These are phyloP conservation scores for Apotomis capreana DNA, from an alignment of 2,888 invertebrate species.

Conservation along the genomic window DNA sequence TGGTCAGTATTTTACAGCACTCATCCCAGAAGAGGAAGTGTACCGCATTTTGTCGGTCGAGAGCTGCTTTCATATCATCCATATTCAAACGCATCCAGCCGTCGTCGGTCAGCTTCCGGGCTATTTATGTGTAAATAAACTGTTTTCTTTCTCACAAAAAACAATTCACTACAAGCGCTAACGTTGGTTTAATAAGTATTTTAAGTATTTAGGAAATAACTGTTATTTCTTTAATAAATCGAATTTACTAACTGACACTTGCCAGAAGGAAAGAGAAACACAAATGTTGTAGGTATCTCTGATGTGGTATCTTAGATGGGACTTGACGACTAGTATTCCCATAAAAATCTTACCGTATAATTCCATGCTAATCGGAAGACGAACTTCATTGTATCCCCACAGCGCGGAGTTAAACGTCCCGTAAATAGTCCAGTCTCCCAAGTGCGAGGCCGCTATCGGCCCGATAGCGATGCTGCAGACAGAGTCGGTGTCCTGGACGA, in stretches of 20 bases:
- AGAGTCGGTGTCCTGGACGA: constrained; percentile 19
- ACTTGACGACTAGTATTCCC: neutral
- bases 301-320: no score
- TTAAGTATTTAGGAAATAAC: no score
- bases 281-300: neutral
- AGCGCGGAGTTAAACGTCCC: constrained; percentile 29
- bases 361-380: constrained; percentile 35
- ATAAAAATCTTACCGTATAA: constrained; percentile 37
- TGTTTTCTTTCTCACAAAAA: neutral
- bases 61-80: neutral
- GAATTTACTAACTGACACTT: no score
- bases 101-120: neutral
- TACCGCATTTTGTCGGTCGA: neutral
- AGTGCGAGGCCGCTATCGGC: constrained; percentile 27
- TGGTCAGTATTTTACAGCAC: neutral
- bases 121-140: neutral
- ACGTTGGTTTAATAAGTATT: neutral
- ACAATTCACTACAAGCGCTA: neutral
- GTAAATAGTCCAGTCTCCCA: constrained; percentile 41
- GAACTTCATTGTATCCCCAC: constrained; percentile 32
- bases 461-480: constrained; percentile 39
- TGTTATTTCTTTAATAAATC: no score
- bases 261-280: neutral
- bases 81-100: neutral
- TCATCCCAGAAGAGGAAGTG: neutral